These are phyloP conservation scores for Trinorchestia longiramus DNA, from an alignment of 1,140 invertebrate species.

Conservation along the genomic window DNA sequence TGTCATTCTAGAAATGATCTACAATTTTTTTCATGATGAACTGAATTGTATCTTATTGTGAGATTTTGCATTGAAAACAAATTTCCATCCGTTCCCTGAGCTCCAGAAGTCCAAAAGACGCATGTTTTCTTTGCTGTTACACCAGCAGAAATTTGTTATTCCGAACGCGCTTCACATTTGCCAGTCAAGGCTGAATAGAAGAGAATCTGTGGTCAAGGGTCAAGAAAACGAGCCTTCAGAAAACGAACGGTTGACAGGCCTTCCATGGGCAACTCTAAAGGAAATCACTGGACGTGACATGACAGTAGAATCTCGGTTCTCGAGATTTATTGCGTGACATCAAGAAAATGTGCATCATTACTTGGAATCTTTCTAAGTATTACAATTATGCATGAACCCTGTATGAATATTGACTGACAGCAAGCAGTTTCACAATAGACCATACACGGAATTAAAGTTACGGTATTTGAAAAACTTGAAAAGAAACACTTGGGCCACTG, in stretches of 20 bases:
- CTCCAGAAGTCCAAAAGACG: neutral
- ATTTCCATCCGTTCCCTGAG: neutral
- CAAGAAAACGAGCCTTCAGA: slow-evolving; percentile 52
- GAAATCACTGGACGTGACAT: slow-evolving; percentile 43
- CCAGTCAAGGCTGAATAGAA: slow-evolving; percentile 15
- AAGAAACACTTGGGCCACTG: neutral
- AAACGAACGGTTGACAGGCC: slow-evolving; percentile 14
- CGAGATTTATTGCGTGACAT: neutral
- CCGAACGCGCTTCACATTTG: neutral
- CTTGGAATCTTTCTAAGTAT: neutral
- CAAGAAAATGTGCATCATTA: neutral
- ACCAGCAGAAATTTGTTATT: neutral
- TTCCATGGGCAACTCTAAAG: slow-evolving; percentile 20
- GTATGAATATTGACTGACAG: neutral
- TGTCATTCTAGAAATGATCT: no score
- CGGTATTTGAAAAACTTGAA: neutral
- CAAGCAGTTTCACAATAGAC: neutral
- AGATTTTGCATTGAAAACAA: neutral
- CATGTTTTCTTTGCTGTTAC: neutral
- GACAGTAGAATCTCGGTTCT: neutral
- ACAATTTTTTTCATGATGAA: no score
- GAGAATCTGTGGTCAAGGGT: slow-evolving; percentile 41
- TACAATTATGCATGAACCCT: neutral
- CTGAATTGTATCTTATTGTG: no score
- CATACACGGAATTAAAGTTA: neutral